Base-by-base conservation (phyloP, 2,797 vertebrate genomes). In the Ctenochaetus hawaiiensis region DNA sequence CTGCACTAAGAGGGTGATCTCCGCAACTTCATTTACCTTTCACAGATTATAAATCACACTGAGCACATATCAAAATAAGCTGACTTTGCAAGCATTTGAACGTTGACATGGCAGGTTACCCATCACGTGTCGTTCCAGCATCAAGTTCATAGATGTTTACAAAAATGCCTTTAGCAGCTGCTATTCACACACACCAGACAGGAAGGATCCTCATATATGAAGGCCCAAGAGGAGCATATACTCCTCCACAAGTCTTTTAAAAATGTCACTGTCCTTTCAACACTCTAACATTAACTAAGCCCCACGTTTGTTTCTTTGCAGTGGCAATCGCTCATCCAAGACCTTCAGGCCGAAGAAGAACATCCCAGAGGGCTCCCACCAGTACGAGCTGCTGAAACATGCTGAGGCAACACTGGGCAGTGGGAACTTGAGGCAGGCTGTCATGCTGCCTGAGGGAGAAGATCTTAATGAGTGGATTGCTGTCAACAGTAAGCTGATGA, bases 271-370 rank as follows among this genome's bases (percentile, higher is more conserved):
- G 45, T 37, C 13, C 30, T 34, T 5, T 5, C 53, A 17, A 11
- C 60, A 10, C 17, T 13, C 57, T 61, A 18, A 47, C 5, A 3
- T 16, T 45, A 77, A 37, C 37, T 76, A 14, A 81, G 13, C 49
- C 75, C 51, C 43, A 3, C 8, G 2, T 77, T 49, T 59, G 23
- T 78, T 69, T 78, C 2, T 59, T 61, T 87, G 62, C 85, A 98
- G 97, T 69, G 94, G 97, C 86, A 97, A 91, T 93, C 97, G 98
- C 77, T 97, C 97, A 76, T 97, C 97, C 81, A 98, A 97, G 95
- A 99, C 98, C 0, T 99, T 99, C 94, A 99, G 99, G 90, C 98
- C 98, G 89, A 99, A 99, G 96, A 99, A 99, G 95, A 98, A 99
- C 61, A 99, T 99, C 92, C 98, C 98, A 0, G 98, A 99, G 91